Evolutionary conservation across 2,888 invertebrate genomes (phyloP), one percentile per base, ranked within the genome.

Genomic region (Microplitis manilae): DNA sequence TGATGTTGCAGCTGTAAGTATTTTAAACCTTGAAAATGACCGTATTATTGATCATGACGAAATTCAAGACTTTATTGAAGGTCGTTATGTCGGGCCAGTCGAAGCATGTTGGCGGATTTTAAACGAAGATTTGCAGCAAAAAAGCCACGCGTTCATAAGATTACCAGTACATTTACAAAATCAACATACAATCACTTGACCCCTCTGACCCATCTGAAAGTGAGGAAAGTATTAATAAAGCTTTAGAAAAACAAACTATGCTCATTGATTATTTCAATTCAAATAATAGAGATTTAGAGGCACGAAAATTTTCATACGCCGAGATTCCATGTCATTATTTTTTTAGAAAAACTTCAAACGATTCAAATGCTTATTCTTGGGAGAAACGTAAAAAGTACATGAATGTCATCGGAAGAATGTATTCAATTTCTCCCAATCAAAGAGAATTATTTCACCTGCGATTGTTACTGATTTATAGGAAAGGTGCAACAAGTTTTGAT

Each of bases 61-160:
- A 80, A 81, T 81, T 15, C 65, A 71, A 50, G 71, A 81, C 79
- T 81, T 75, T 60, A 50, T 83, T 39, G 79, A 81, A 76, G 76
- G 79, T 41, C 79, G 83, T 2, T 82, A 82, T 75, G 80, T 83
- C 1, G 77, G 79, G 6, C 78, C 83, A 13, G 78, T 81, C 8
- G 83, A 84, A 75, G 83, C 83, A 39, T 75, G 76, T 68, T 81
- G 79, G 77, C 73, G 83, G 9, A 82, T 83, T 38, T 20, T 20
- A 20, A 20, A 20, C 20, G 2, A 20, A 20, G 20, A 20, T 2
- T 2, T 20, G 20, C 20, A 20, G 20, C 20, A 20, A 20, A 20
- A 20, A 20, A 20, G 20, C 20, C 20, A 20, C 20, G 20, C 20
- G 2, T 74, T 81, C 41, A 62, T 39, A 39, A 78, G 79, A 50